Percentiles rank a stretch among this genome's conserved stretches.
Conservation (phyloP, 2,888 invertebrate genomes). For the Labia minor region DNA sequence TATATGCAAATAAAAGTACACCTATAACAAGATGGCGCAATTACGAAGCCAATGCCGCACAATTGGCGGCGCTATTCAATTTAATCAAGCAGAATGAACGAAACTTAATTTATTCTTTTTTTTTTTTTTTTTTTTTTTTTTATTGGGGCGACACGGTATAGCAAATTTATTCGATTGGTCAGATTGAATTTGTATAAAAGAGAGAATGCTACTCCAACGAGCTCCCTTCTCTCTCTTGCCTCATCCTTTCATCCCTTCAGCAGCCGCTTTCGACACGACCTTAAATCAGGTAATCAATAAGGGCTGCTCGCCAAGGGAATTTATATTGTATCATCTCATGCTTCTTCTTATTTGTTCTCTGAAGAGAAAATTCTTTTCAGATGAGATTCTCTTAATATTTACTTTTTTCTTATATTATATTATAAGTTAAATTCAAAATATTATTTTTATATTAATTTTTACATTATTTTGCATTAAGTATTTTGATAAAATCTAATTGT, state of each 20-base stretch:
- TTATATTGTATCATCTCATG: too few species aligned
- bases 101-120: constrained; percentile 7
- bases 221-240: neutral
- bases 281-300: constrained; percentile 13
- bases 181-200: constrained; percentile 7
- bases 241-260: too few species aligned
- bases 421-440: too few species aligned
- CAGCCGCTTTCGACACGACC: neutral
- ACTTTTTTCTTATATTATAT: too few species aligned
- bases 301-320: neutral
- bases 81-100: constrained; percentile 13
- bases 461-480: too few species aligned
- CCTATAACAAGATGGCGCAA: constrained; percentile 8
- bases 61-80: constrained; percentile 8
- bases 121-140: constrained; percentile 13
- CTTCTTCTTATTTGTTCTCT: too few species aligned
- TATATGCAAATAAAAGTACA: neutral
- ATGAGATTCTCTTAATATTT: too few species aligned
- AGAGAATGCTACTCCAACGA: neutral
- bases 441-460: too few species aligned
- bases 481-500: too few species aligned
- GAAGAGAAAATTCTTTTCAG: too few species aligned
- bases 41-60: neutral
- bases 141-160: constrained; percentile 1
- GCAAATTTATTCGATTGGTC: constrained; percentile 13